Base-by-base conservation (phyloP, 2,797 vertebrate species). In the Pagetopsis macropterus region DNA sequence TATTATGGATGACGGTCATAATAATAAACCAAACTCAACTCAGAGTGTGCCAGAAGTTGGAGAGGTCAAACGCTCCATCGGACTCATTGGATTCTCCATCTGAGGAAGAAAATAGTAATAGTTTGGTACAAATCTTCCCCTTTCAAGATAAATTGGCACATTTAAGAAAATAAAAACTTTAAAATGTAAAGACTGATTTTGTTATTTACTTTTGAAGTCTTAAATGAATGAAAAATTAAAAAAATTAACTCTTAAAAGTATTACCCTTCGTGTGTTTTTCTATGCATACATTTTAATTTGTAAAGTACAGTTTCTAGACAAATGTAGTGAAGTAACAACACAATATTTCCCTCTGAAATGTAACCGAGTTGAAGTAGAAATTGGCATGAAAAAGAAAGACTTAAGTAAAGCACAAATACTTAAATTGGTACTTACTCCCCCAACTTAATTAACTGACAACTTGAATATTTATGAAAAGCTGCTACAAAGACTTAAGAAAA, bases 31-130 rank as follows among this genome's bases (percentile, higher is more conserved):
- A 16, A 62, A 93, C 92, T 91, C 92, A 93, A 96, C 96, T 93
- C 85, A 97, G 84, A 57, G 94, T 92, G 31, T 93, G 92, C 96
- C 96, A 97, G 89, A 98, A 97, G 81, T 90, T 89, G 63, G 90
- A 87, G 50, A 93, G 84, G 84, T 95, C 93, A 77, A 97, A 97
- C 1, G 82, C 88, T 59, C 94, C 94, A 13, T 90, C 81, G 5
- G 91, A 90, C 73, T 95, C 94, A 1, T 90, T 93, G 52, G 96
- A 93, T 70, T 98, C 97, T 50, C 96, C 96, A 64, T 97, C 96
- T 94, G 87, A 2, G 50, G 21, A 0, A n/a, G 46, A 23, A 72
- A 62, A 46, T 37, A 67, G 27, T 0, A 0, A 45, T 9, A 4
- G 3, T 3, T 1, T 0, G 2, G 3, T 70, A 7, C 6, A 56